Evolutionary conservation across 2,797 vertebrate species (phyloP).

Genomic region (Thaleichthys pacificus): DNA sequence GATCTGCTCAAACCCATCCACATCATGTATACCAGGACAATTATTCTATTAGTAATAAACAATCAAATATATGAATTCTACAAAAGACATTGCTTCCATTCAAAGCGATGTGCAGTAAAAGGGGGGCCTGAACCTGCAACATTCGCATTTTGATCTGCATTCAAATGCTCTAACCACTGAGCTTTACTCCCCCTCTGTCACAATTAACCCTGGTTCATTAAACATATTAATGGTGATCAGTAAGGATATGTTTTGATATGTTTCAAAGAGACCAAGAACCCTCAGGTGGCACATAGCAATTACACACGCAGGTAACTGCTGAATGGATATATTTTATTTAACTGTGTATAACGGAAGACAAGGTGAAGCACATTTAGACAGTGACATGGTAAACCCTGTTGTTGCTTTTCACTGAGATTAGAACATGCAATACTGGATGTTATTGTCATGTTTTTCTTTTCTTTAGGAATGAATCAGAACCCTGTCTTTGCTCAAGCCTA

Average conservation of each 20-base stretch:
- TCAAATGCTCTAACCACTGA: too few species aligned
- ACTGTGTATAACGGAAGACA: neutral
- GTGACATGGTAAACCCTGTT: constrained; percentile 44
- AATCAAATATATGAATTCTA: neutral
- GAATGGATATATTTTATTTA: too few species aligned
- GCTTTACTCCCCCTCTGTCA: too few species aligned
- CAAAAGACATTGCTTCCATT: too few species aligned
- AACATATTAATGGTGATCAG: neutral
- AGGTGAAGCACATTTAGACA: neutral
- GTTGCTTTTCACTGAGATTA: constrained; percentile 39
- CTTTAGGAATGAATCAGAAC: neutral
- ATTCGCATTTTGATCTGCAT: neutral
- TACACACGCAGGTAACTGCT: too few species aligned
- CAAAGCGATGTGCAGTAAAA: too few species aligned
- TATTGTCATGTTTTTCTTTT: neutral
- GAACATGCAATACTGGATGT: constrained; percentile 8
- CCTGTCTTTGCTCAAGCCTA: neutral
- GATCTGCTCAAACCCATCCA: neutral
- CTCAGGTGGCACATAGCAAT: too few species aligned
- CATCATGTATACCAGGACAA: neutral
- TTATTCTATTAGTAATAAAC: neutral
- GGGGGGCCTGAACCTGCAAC: too few species aligned
- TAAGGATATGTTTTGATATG: neutral
- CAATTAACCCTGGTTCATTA: neutral
- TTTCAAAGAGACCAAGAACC: constrained; percentile 1